Conservation (phyloP, 2,113 vertebrate species). For the Prunella fulvescens region DNA sequence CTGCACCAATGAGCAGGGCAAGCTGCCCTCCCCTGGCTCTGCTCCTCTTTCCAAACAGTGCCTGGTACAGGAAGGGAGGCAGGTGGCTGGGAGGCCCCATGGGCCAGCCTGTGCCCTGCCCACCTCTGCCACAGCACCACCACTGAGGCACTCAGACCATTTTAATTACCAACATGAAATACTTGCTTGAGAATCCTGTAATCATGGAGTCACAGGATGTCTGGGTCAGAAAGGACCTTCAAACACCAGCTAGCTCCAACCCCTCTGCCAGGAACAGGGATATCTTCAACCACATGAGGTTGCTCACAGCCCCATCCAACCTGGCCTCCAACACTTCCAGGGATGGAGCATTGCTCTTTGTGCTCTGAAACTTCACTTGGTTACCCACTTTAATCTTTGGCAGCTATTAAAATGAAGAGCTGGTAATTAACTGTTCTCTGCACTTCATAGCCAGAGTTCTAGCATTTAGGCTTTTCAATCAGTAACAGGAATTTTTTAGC, state of each 20-base stretch:
- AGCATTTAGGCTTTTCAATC: neutral
- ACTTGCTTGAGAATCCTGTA: neutral
- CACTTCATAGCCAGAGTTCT: neutral
- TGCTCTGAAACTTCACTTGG: neutral
- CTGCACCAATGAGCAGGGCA: neutral
- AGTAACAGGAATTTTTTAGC: neutral
- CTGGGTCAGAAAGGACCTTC: neutral
- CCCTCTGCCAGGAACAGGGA: neutral
- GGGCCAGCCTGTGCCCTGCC: neutral
- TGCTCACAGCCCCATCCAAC: neutral
- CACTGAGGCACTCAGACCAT: rapidly evolving
- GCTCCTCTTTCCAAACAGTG: neutral
- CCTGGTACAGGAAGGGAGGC: neutral
- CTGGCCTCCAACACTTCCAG: neutral
- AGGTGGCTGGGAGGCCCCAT: neutral
- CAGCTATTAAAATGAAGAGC: neutral
- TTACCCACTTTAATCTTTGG: neutral
- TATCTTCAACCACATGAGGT: neutral
- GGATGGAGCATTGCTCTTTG: neutral
- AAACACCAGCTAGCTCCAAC: neutral
- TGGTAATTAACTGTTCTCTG: neutral
- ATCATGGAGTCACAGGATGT: neutral
- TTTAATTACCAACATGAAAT: neutral
- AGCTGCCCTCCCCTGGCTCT: neutral
- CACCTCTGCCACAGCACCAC: neutral